These are phyloP conservation scores for Thyatira batis DNA, from an alignment of 2,888 invertebrate species.

Conservation along the genomic window DNA sequence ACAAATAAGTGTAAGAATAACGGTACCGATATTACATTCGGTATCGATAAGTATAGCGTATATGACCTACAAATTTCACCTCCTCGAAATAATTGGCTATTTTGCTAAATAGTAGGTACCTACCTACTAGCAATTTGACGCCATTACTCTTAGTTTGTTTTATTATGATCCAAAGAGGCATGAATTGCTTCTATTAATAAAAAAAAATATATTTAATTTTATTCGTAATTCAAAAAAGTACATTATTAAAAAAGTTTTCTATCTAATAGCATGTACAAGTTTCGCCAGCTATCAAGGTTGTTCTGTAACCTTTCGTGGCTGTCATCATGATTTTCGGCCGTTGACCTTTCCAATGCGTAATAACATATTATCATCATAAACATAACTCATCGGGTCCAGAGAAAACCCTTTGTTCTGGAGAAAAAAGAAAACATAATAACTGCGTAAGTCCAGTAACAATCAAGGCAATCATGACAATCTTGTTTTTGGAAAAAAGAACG, in stretches of 20 bases:
- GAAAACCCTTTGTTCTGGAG: background rate
- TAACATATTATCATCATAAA: background rate
- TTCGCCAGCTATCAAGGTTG: background rate
- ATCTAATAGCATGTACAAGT: background rate
- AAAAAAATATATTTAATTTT: no score
- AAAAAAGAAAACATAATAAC: background rate
- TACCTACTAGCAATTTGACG: background rate
- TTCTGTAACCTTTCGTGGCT: background rate
- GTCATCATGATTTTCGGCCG: background rate
- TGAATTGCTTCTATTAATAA: no score
- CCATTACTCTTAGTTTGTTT: background rate
- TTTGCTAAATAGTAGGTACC: background rate
- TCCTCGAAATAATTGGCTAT: background rate
- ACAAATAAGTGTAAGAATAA: slow-evolving; percentile 37
- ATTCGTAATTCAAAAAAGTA: no score
- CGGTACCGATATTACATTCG: slow-evolving; percentile 34
- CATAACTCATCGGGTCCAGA: background rate
- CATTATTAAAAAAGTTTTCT: no score
- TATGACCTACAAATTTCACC: slow-evolving; percentile 35
- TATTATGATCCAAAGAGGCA: background rate
- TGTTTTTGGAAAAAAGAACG: background rate
- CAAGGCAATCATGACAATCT: slow-evolving; percentile 1
- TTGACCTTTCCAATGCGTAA: background rate
- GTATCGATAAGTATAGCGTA: slow-evolving; percentile 22
- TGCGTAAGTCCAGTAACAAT: background rate